Percentiles rank a stretch among this genome's conserved stretches.
Conservation (phyloP, 2,113 vertebrate species). For the Spermophilus dauricus region DNA sequence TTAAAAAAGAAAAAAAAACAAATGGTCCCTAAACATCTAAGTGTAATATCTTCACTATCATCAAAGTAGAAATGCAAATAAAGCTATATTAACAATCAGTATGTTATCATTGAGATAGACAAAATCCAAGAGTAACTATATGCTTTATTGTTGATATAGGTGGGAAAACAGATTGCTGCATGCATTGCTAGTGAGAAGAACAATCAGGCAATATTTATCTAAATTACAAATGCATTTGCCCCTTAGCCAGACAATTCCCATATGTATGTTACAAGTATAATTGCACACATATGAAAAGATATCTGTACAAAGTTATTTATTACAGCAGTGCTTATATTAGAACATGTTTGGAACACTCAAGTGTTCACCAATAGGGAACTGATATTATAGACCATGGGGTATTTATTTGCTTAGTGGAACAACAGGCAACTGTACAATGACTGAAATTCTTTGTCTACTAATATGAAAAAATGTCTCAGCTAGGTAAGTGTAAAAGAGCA, state of each 20-base stretch:
- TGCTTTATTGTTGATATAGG: background rate
- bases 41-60: background rate
- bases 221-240: background rate
- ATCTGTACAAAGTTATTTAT: background rate
- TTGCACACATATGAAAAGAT: background rate
- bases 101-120: background rate
- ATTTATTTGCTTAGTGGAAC: background rate
- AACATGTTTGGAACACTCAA: background rate
- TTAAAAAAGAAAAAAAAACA: background rate
- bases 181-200: background rate
- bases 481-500: background rate
- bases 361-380: background rate
- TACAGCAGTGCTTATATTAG: background rate
- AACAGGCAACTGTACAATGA: background rate
- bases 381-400: background rate
- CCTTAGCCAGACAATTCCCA: background rate
- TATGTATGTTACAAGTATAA: background rate
- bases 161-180: background rate
- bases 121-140: background rate
- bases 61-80: background rate
- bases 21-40: background rate
- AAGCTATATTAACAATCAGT: background rate
- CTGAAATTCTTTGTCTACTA: background rate
- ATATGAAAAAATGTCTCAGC: background rate
- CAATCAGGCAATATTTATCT: background rate